A percentile compares a stretch with the other conserved stretches of the same genome.
These are phyloP conservation scores for Trypoxylus dichotomus DNA, from an alignment of 1,140 invertebrate genomes.

Conservation along the genomic window DNA sequence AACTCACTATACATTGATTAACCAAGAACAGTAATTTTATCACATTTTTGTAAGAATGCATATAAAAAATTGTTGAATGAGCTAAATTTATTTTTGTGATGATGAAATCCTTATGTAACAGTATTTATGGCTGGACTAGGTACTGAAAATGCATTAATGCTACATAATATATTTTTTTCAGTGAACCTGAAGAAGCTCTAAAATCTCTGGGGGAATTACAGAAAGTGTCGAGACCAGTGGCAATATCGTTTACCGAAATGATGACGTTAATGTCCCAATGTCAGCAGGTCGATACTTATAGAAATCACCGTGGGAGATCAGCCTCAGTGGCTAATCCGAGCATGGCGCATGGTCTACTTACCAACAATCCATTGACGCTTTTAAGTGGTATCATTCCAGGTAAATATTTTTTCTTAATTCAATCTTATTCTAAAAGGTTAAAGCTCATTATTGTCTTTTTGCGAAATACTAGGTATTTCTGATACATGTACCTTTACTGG, in stretches of 20 bases:
- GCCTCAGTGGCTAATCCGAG: slow-evolving; percentile 39
- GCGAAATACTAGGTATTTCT: too few relatives aligned
- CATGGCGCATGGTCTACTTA: slow-evolving; percentile 55
- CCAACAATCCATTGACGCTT: slow-evolving; percentile 66
- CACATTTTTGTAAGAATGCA: too few relatives aligned
- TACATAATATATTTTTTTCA: too few relatives aligned
- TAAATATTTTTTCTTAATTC: slow-evolving; percentile 45
- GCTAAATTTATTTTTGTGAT: too few relatives aligned
- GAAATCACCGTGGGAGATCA: neutral
- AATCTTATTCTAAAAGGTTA: too few relatives aligned
- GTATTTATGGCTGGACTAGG: too few relatives aligned
- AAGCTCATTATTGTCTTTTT: too few relatives aligned
- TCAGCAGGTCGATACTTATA: slow-evolving; percentile 57
- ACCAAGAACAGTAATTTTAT: too few relatives aligned
- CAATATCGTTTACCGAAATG: slow-evolving; percentile 71
- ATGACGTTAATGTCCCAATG: slow-evolving; percentile 74
- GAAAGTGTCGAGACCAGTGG: slow-evolving; percentile 60
- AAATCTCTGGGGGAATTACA: slow-evolving; percentile 63
- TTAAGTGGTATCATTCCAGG: slow-evolving; percentile 77
- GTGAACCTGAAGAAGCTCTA: slow-evolving; percentile 67
- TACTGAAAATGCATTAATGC: neutral
- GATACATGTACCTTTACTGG: too few relatives aligned
- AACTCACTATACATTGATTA: too few relatives aligned
- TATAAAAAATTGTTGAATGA: too few relatives aligned
- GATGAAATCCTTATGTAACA: too few relatives aligned